phyloP scores from a whole-genome alignment of 2,797 vertebrate species.

The Spinus pinus region DNA sequence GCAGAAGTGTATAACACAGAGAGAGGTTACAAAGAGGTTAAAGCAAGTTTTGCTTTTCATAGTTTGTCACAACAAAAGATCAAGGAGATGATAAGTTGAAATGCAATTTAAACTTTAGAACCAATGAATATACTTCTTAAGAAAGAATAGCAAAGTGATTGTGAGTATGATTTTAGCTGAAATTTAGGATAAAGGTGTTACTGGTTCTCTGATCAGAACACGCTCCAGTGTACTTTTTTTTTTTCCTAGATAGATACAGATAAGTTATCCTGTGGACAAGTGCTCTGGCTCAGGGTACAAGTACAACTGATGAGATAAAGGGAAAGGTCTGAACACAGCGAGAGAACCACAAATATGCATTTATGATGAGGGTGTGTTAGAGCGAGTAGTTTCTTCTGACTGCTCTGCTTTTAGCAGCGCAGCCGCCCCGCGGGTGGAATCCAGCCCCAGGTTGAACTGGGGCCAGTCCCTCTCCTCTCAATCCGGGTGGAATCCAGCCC shows the following conservation, averaged over 20 bases:
- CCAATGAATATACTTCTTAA: neutral
- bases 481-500: no score
- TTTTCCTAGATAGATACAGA: neutral
- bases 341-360: constrained; percentile 32
- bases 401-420: neutral
- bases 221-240: neutral
- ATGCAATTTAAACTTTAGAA: neutral
- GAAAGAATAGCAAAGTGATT: neutral
- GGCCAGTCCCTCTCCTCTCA: neutral
- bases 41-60: neutral
- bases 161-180: neutral
- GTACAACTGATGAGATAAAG: constrained; percentile 14
- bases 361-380: constrained; percentile 34
- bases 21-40: neutral
- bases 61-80: neutral
- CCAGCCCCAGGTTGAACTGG: neutral
- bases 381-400: neutral
- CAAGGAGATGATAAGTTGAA: neutral
- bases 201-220: neutral
- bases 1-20: neutral
- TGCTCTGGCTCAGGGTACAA: neutral
- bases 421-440: neutral
- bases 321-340: neutral
- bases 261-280: neutral
- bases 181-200: neutral